Evolutionary conservation across 2,113 vertebrate species (phyloP).

Genomic region (Halichoerus grypus): DNA sequence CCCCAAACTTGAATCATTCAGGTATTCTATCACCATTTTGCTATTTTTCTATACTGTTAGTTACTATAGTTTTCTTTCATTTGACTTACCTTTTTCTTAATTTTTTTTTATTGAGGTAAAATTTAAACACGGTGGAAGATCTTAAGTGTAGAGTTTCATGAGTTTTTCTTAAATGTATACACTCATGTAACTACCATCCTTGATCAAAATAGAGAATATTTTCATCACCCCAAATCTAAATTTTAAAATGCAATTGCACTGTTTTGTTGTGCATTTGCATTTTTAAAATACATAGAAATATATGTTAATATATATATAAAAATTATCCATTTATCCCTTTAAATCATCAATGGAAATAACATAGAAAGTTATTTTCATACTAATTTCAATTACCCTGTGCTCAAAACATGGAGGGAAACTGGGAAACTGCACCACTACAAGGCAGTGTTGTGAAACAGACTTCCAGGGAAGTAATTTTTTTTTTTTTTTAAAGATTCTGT

Average conservation of each 20-base stretch:
- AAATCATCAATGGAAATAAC: not conserved
- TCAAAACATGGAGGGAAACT: not conserved
- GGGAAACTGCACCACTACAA: not conserved
- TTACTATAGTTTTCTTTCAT: slow-evolving; percentile 15
- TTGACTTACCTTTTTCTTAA: not conserved
- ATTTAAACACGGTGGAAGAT: slow-evolving; percentile 26
- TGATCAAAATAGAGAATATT: slow-evolving; percentile 1
- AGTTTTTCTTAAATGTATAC: not conserved
- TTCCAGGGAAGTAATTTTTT: slow-evolving; percentile 24
- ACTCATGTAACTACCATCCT: not conserved
- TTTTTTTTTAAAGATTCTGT: not conserved
- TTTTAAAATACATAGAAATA: slow-evolving; percentile 15
- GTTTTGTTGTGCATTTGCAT: not conserved
- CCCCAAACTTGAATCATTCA: not conserved
- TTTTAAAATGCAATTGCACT: slow-evolving; percentile 15
- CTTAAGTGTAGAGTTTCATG: slow-evolving; percentile 1
- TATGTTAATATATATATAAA: not conserved
- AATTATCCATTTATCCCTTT: not conserved
- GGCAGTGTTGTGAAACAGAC: not conserved
- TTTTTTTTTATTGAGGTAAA: slow-evolving; percentile 49
- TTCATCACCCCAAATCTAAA: not conserved
- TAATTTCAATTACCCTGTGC: not conserved
- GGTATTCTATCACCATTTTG: not conserved
- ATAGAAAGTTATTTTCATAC: not conserved
- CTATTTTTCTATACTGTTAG: not conserved